phyloP scores from a whole-genome alignment of 1,140 invertebrate genomes.

The Heterodera carotae region DNA sequence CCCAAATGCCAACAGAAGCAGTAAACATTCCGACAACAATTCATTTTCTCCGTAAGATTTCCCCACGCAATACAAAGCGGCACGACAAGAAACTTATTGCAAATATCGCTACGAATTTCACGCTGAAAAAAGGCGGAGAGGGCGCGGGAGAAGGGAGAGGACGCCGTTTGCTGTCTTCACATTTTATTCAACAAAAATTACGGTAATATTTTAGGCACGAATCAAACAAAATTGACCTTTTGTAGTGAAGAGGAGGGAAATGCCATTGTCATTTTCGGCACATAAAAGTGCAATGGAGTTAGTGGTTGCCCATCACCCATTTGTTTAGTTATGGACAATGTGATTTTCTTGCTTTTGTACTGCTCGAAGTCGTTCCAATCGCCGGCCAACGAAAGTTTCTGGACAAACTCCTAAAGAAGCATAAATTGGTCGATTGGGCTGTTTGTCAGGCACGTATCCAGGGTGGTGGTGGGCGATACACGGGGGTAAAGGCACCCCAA shows the following conservation, averaged over 20 bases:
- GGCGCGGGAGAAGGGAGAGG: no score
- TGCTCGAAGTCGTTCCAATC: slow-evolving; percentile 33
- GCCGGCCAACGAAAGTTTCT: slow-evolving; percentile 30
- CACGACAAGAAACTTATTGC: background rate
- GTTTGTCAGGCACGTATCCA: background rate
- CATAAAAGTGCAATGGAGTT: slow-evolving; percentile 17
- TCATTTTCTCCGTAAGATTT: background rate
- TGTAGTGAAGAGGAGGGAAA: background rate
- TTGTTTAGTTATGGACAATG: slow-evolving; percentile 4
- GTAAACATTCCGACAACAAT: background rate
- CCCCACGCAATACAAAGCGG: background rate
- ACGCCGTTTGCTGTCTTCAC: background rate
- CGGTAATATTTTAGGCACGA: background rate
- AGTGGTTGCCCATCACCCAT: background rate
- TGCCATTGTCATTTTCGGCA: slow-evolving; percentile 4
- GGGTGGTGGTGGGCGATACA: no score
- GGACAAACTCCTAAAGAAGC: slow-evolving; percentile 25
- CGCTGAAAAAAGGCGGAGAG: background rate
- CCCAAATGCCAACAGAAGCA: no score
- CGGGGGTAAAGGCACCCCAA: no score
- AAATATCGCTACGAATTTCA: background rate
- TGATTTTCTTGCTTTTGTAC: slow-evolving; percentile 18
- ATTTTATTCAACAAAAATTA: background rate
- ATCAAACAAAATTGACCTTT: background rate
- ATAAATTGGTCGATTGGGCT: background rate